Evolutionary conservation across 1,140 invertebrate genomes (phyloP).

Genomic region (Portunus trituberculatus): DNA sequence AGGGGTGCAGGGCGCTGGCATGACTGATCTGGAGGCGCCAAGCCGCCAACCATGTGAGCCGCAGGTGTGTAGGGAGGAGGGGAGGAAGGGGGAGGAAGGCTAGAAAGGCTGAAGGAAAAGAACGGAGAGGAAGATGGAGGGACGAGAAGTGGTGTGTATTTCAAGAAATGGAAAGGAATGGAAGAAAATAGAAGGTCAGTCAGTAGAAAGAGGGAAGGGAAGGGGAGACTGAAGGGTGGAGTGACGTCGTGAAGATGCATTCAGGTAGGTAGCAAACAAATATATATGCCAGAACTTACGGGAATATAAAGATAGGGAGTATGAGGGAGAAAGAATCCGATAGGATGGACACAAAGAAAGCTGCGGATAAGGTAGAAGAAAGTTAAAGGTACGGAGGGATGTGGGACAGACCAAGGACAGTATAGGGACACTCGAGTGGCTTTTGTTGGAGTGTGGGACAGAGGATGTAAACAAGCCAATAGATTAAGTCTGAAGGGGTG

Average conservation of each 20-base stretch:
- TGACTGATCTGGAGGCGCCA: neutral
- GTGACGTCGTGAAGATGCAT: neutral
- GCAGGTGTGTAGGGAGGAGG: neutral
- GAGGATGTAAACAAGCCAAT: neutral
- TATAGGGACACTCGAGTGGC: neutral
- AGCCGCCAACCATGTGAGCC: neutral
- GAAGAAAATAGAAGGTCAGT: no score
- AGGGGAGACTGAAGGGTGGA: neutral
- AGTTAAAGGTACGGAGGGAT: neutral
- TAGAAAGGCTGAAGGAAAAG: no score
- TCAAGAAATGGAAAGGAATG: no score
- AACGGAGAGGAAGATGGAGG: neutral
- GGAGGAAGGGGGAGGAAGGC: neutral
- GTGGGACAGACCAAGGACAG: neutral
- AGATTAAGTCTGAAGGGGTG: neutral
- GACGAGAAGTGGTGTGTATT: neutral
- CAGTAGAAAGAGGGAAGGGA: neutral
- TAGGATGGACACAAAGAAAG: no score
- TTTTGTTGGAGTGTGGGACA: neutral
- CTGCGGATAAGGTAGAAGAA: no score
- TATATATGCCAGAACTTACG: no score
- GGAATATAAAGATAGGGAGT: no score
- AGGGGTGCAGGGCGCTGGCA: neutral
- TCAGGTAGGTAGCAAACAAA: no score
- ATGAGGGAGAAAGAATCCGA: no score